Evolutionary conservation across 1,140 invertebrate genomes (phyloP), one percentile per base, ranked within the genome.

Genomic region (Lepidurus couesii): DNA sequence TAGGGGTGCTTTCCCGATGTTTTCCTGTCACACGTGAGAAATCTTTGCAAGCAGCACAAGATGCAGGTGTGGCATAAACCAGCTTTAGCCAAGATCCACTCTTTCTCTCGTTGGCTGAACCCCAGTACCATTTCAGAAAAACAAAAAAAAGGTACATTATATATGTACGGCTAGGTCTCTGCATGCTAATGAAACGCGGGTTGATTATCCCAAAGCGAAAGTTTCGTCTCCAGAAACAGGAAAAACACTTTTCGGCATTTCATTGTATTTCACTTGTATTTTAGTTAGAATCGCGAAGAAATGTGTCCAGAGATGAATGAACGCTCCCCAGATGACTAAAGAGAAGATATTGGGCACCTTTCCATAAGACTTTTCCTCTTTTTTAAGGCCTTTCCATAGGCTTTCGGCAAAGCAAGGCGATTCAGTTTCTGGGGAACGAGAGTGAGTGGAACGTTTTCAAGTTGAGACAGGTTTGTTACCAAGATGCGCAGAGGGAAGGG

Each of bases 151-250:
- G 47, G 16, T 21, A n/a, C n/a, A 4, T 3, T 34, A 3, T 9
- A 16, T 65, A 21, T 65, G 8, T n/a, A 65, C 8, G 10, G 21
- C 13, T 65, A 13, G 16, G 3, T 65, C 6, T 13, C 21, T 65
- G 53, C 13, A 65, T 65, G 21, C 53, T 65, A 65, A 65, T 65
- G 53, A 65, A 34, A 65, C n/a, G 53, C n/a, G 53, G 21, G 53
- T 65, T 65, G 53, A 21, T 65, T 65, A 65, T 9, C 53, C 8
- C 53, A 65, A 65, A 65, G 16, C 53, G 53, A 65, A 65, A 65
- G 53, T 21, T 65, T 65, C 21, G 3, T 9, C 16, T 13, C 53
- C 53, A 9, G 8, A 21, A 21, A 21, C 53, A 21, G 0, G 53
- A 13, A 65, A 65, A 65, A 65, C 53, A 65, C 53, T 65, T 10